phyloP scores from a whole-genome alignment of 2,888 invertebrate species.

The Villa cingulata region DNA sequence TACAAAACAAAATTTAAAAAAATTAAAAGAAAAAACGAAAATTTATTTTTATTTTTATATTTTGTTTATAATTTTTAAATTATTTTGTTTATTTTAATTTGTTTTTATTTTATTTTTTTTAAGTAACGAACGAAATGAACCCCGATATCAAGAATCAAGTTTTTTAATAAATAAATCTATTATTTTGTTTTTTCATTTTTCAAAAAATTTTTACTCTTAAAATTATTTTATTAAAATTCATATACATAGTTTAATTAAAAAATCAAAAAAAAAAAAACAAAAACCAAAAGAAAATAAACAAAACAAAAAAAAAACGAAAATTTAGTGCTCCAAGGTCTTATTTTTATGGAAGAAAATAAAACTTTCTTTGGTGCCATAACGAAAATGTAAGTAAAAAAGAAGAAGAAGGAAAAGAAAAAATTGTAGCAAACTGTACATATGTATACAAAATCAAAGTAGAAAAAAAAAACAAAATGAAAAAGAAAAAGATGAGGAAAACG shows the following conservation, averaged over 20 bases:
- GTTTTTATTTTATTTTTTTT: too few relatives aligned
- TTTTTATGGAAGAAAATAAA: conserved; percentile 7
- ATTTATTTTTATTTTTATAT: too few relatives aligned
- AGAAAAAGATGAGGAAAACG: conserved; percentile 2
- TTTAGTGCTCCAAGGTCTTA: conserved; percentile 6
- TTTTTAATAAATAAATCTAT: background rate
- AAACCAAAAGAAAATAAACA: background rate
- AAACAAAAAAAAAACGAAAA: background rate
- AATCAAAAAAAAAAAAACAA: background rate
- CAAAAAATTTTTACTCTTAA: background rate
- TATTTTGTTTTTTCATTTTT: background rate
- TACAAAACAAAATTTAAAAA: too few relatives aligned
- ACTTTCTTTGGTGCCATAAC: conserved; percentile 7
- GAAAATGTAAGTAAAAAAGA: conserved; percentile 2
- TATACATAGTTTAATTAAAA: background rate
- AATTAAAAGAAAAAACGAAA: too few relatives aligned
- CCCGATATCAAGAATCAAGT: background rate
- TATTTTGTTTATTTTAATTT: too few relatives aligned
- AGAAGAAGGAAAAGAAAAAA: background rate
- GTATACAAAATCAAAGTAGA: background rate
- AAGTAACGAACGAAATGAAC: too few relatives aligned
- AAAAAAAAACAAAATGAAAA: conserved; percentile 3
- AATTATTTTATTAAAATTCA: background rate
- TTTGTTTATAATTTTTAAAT: too few relatives aligned
- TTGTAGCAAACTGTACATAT: background rate